A percentile compares a stretch with the other conserved stretches of the same genome.
These are phyloP conservation scores for Lutjanus erythropterus DNA, from an alignment of 2,113 vertebrate genomes.

Conservation along the genomic window DNA sequence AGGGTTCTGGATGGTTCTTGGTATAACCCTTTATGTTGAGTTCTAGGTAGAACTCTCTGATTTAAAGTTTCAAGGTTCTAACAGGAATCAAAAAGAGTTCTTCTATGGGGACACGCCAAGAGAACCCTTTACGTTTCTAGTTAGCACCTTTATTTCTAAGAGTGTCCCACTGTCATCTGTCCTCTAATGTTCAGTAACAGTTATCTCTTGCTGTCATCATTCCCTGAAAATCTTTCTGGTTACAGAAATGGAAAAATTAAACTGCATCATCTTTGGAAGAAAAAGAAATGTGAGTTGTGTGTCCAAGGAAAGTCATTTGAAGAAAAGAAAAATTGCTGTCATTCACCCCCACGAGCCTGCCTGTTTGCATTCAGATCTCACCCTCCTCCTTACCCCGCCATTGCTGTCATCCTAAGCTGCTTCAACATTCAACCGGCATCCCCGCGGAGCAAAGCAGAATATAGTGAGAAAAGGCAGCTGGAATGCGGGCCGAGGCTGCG, in stretches of 20 bases:
- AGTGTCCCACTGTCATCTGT: neutral
- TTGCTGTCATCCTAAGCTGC: conserved; percentile 73
- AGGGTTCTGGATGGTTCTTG: too few species aligned
- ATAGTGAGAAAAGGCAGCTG: conserved; percentile 57
- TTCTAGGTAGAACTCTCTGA: too few species aligned
- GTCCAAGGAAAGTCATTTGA: conserved; percentile 13
- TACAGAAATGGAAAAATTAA: neutral
- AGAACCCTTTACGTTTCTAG: too few species aligned
- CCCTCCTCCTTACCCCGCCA: conserved; percentile 65
- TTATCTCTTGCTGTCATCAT: conserved; percentile 13
- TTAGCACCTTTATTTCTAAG: too few species aligned
- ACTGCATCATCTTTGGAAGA: neutral
- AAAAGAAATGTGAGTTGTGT: neutral
- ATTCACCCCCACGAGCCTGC: conserved; percentile 33
- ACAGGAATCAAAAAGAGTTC: too few species aligned
- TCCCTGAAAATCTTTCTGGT: conserved; percentile 20
- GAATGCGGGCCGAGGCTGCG: conserved; percentile 25
- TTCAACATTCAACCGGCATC: conserved; percentile 75
- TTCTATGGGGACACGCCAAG: too few species aligned
- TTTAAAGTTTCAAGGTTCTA: too few species aligned
- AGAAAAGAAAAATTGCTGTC: conserved; percentile 44
- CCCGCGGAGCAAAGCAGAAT: conserved; percentile 64
- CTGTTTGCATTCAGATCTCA: conserved; percentile 65
- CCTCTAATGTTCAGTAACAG: conserved; percentile 6
- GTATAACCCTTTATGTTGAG: too few species aligned